phyloP scores from a whole-genome alignment of 2,888 invertebrate genomes.

The Cerastis rubricosa region DNA sequence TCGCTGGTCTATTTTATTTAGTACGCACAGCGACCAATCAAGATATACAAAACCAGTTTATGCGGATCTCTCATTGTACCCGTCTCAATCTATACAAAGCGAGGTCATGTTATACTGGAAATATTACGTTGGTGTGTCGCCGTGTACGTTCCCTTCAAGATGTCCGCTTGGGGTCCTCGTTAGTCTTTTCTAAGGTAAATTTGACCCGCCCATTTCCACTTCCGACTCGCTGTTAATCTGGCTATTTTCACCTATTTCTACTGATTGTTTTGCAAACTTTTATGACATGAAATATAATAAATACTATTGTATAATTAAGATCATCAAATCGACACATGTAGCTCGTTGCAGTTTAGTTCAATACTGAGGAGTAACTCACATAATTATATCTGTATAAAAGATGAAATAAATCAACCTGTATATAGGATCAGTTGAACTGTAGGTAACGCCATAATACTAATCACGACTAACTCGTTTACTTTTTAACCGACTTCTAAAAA shows the following conservation, averaged over 20 bases:
- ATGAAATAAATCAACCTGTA: conserved; percentile 45
- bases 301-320: background rate
- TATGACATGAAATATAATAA: background rate
- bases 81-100: no score
- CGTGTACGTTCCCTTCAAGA: background rate
- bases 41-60: no score
- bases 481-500: background rate
- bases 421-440: conserved; percentile 55
- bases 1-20: background rate
- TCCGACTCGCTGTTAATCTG: background rate
- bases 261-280: background rate
- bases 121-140: no score
- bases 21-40: no score
- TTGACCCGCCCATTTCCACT: background rate
- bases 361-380: conserved; percentile 17
- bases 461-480: conserved; percentile 51
- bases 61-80: no score
- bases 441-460: conserved; percentile 61
- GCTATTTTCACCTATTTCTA: background rate
- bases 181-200: background rate
- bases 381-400: conserved; percentile 40
- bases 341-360: conserved; percentile 43
- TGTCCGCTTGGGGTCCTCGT: background rate
- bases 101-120: no score
- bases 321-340: background rate